These are phyloP conservation scores for Cololabis saira DNA, from an alignment of 2,113 vertebrate species.

Conservation along the genomic window DNA sequence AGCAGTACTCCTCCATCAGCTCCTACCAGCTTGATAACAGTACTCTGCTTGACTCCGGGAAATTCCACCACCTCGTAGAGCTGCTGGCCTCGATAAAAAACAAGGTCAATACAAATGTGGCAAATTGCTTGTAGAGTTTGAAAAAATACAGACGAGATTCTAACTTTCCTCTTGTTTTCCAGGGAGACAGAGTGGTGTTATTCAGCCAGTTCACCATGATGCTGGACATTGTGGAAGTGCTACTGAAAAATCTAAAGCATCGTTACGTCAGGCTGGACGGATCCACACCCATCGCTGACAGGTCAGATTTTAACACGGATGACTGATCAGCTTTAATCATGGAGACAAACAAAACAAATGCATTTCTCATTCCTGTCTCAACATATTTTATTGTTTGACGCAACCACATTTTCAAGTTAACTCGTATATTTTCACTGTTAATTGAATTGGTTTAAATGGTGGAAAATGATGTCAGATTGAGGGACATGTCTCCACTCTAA, in stretches of 20 bases:
- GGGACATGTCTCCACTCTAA: too few relatives aligned
- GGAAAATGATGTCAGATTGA: too few relatives aligned
- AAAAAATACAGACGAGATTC: neutral
- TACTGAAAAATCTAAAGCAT: constrained; percentile 88
- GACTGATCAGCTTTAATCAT: neutral
- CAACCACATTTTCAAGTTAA: too few relatives aligned
- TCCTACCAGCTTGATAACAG: constrained; percentile 86
- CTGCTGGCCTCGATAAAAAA: constrained; percentile 87
- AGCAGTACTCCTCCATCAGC: constrained; percentile 86
- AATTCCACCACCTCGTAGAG: constrained; percentile 86
- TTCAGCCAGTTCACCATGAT: constrained; percentile 99
- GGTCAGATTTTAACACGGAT: constrained; percentile 56
- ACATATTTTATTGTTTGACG: too few relatives aligned
- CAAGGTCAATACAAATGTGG: constrained; percentile 77
- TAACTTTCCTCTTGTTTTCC: constrained; percentile 12
- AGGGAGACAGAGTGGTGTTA: constrained; percentile 94
- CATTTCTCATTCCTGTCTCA: too few relatives aligned
- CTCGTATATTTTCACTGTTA: too few relatives aligned
- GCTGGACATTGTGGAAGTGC: constrained; percentile 94
- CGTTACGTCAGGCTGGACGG: constrained; percentile 92
- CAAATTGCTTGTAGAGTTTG: neutral
- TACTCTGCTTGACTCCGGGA: constrained; percentile 92
- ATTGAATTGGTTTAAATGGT: too few relatives aligned
- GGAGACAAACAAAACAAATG: too few relatives aligned
- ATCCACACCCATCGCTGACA: constrained; percentile 91